phyloP scores from a whole-genome alignment of 1,140 invertebrate species.

The Drosophila pandora region DNA sequence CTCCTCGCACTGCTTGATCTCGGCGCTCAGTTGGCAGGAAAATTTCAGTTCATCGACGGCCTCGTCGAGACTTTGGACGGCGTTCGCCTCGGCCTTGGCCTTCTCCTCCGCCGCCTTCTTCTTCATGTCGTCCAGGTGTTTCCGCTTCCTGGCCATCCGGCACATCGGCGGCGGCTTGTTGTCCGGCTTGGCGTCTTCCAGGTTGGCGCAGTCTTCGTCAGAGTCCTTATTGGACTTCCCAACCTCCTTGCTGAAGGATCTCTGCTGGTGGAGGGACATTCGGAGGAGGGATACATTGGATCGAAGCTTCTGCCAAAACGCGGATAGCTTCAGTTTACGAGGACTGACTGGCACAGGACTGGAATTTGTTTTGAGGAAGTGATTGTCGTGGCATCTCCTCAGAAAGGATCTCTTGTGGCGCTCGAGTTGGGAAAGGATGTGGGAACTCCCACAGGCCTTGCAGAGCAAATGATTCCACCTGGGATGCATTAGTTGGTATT shows the following conservation, averaged over 20 bases:
- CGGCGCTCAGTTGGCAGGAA: neutral
- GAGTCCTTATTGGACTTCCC: too few species aligned
- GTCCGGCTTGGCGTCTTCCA: neutral
- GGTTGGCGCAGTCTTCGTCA: neutral
- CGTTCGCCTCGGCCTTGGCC: neutral
- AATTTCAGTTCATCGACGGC: constrained; percentile 1
- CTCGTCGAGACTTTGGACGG: neutral
- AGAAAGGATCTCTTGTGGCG: neutral
- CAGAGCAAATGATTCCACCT: constrained; percentile 5
- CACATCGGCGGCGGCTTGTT: neutral
- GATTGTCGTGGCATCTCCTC: neutral
- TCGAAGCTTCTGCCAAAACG: neutral
- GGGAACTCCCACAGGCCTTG: neutral
- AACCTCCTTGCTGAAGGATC: neutral
- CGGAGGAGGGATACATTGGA: neutral
- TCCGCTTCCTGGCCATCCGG: neutral
- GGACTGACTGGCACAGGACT: too few species aligned
- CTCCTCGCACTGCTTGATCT: constrained; percentile 20
- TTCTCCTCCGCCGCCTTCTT: neutral
- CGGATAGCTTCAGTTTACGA: neutral
- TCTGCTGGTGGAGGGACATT: neutral
- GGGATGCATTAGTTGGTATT: neutral
- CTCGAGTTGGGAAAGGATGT: neutral
- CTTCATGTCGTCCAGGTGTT: neutral
- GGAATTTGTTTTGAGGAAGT: too few species aligned